phyloP scores from a whole-genome alignment of 1,140 invertebrate genomes.

The Drosophila funebris region DNA sequence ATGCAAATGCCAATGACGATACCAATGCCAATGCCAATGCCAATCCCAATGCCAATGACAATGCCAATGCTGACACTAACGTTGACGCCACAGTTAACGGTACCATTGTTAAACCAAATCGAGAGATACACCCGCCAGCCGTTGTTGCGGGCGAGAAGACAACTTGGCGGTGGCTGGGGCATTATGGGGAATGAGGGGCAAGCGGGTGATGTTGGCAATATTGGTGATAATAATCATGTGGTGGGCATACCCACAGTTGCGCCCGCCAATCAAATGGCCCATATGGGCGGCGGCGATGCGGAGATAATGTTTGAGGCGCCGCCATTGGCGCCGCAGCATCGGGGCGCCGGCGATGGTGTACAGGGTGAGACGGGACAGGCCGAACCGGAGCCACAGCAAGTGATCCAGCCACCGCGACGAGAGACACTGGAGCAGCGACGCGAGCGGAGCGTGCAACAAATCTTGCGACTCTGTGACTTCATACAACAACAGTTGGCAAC shows the following conservation, averaged over 20 bases:
- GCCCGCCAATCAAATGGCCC: conserved; percentile 22
- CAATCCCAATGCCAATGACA: conserved; percentile 1
- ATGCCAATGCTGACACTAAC: background rate
- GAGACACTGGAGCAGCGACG: conserved; percentile 35
- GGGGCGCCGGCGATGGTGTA: conserved; percentile 29
- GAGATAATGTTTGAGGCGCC: conserved; percentile 19
- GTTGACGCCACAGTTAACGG: background rate
- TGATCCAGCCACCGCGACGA: conserved; percentile 15
- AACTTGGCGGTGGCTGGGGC: background rate
- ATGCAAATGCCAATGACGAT: background rate
- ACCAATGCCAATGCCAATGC: background rate
- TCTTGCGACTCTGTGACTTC: conserved; percentile 29
- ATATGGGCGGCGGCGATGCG: conserved; percentile 48
- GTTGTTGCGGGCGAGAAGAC: background rate
- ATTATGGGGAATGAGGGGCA: background rate
- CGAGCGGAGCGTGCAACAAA: conserved; percentile 24
- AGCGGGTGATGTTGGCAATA: conserved; percentile 20
- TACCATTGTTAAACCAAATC: background rate
- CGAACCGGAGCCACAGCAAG: background rate
- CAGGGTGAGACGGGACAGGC: background rate
- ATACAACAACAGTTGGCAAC: conserved; percentile 31
- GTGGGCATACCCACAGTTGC: conserved; percentile 21
- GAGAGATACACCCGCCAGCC: background rate
- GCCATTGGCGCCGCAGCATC: conserved; percentile 1
- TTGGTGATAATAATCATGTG: conserved; percentile 27